Evolutionary conservation across 2,797 vertebrate species (phyloP), one percentile per base, ranked within the genome.

Genomic region (Meda fulgida): DNA sequence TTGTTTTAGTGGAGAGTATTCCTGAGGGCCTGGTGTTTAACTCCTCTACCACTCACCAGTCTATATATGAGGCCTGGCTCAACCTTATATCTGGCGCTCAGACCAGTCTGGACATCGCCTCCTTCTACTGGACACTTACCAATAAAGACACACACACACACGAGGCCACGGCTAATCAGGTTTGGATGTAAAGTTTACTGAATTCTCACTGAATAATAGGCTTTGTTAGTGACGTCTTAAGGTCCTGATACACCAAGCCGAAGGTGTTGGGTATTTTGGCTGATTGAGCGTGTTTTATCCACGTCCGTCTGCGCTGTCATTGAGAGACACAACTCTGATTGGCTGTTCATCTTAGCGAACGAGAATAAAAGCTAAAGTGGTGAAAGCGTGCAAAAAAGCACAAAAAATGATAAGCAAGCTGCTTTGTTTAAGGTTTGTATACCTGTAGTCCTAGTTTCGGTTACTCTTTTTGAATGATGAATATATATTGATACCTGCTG

Each of bases 71-170:
- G 69, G 78, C 95, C 0, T 99, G 98, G 98, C 84, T 93, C 71
- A 85, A 84, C 2, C 95, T 99, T 78, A 91, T 98, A 23, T 60
- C 38, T 0, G 87, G 91, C 1, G 96, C 95, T 21, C 90, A 85
- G 31, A 95, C 77, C 93, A 97, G 94, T 13, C 40, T 99, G 38
- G 97, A 99, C 92, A 95, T 99, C 4, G 96, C 97, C n/a, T 97
- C 98, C 38, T 99, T 98, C 93, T 99, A 99, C 40, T 99, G 98
- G 98, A 97, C 96, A 2, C 92, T 99, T 84, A 96, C 93, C 34
- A 98, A 98, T 84, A 79, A 90, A 0, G 98, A 99, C 93, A 98
- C 96, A 0, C 29, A 72, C n/a, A 97, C 97, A 0, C 85, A 91
- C 0, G 96, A 97, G 31, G 92, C 96, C 0, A 94, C 97, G 0